A percentile compares a stretch with the other conserved stretches of the same genome.
phyloP scores from a whole-genome alignment of 2,797 vertebrate species.

The Pseudochirops corinnae region DNA sequence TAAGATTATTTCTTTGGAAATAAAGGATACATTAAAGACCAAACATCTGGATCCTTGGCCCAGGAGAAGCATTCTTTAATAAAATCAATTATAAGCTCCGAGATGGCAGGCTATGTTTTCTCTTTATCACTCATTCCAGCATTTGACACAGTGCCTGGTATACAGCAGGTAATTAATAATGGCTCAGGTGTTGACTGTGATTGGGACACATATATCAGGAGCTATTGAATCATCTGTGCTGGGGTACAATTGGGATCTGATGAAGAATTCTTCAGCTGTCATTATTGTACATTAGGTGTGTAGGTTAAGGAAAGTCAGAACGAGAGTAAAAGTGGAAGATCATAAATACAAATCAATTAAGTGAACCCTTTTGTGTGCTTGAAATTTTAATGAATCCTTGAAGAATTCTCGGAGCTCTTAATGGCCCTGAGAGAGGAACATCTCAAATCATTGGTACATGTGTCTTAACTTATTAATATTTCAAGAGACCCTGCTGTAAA shows the following conservation, averaged over 20 bases:
- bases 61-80: background rate
- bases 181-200: background rate
- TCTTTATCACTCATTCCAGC: background rate
- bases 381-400: slow-evolving; percentile 51
- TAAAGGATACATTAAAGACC: background rate
- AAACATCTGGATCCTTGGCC: background rate
- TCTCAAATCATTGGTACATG: slow-evolving; percentile 18
- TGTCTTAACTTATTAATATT: slow-evolving; percentile 51
- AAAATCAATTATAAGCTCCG: background rate
- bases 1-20: background rate
- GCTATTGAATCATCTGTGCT: background rate
- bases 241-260: background rate
- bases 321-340: background rate
- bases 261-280: rapidly evolving
- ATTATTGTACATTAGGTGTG: rapidly evolving
- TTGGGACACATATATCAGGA: background rate
- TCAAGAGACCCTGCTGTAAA: slow-evolving; percentile 36
- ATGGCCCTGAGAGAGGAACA: slow-evolving; percentile 9
- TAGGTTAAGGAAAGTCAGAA: slow-evolving; percentile 48
- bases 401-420: slow-evolving; percentile 40
- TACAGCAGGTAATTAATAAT: background rate
- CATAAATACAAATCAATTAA: background rate
- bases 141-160: background rate
- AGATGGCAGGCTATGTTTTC: background rate
- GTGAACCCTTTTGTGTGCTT: slow-evolving; percentile 12